Evolutionary conservation across 2,797 vertebrate genomes (phyloP).

Genomic region (Pampus argenteus): DNA sequence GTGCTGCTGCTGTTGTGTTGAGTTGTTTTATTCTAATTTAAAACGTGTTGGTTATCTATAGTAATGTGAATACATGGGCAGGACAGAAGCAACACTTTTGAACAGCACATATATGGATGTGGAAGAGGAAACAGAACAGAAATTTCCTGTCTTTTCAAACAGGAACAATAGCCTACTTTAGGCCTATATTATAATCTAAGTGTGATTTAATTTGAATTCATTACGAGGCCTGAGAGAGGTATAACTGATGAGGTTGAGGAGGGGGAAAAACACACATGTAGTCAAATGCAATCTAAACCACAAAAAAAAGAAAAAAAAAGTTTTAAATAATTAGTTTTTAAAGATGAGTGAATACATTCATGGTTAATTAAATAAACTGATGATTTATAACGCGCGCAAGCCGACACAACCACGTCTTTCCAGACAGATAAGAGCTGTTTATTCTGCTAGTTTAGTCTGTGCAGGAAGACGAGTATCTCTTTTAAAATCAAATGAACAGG

Average conservation of each 20-base stretch:
- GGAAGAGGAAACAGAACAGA: not conserved
- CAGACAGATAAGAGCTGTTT: not conserved
- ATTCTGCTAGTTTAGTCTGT: not conserved
- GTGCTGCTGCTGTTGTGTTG: too few species aligned
- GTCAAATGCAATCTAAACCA: not conserved
- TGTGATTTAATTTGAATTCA: slow-evolving; percentile 25
- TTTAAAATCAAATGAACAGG: not conserved
- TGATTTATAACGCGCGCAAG: not conserved
- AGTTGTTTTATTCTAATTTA: not conserved
- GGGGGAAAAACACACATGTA: not conserved
- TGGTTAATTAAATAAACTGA: not conserved
- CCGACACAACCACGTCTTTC: not conserved
- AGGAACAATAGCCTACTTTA: not conserved
- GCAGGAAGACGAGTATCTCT: not conserved
- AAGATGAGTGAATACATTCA: not conserved
- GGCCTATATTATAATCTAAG: slow-evolving; percentile 7
- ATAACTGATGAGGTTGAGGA: slow-evolving; percentile 7
- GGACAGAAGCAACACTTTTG: not conserved
- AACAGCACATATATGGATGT: not conserved
- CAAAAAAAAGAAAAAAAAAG: not conserved
- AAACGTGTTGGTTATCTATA: not conserved
- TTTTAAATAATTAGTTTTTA: not conserved
- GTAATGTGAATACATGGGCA: not conserved
- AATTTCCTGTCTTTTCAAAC: not conserved
- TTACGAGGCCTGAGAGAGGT: slow-evolving; percentile 14